A percentile compares a stretch with the other conserved stretches of the same genome.
Evolutionary conservation across 2,797 vertebrate species (phyloP).

Genomic region (Chaetophractus vellerosus): DNA sequence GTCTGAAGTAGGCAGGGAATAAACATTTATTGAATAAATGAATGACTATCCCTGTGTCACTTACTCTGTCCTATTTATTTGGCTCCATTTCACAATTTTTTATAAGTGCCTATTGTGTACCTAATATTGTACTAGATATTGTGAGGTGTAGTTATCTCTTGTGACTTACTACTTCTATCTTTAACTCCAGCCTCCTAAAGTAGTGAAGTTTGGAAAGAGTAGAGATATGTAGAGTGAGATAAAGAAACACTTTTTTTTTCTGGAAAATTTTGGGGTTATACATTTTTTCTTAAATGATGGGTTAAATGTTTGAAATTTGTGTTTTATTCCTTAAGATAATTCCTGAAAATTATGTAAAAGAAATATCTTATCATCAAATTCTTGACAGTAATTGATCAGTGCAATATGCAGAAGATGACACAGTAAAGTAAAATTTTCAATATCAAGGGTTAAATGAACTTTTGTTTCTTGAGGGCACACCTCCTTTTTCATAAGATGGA

Average conservation of each 20-base stretch:
- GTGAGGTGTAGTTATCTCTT: background rate
- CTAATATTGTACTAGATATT: background rate
- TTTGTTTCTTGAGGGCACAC: background rate
- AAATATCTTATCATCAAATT: conserved; percentile 29
- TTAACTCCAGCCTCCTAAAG: background rate
- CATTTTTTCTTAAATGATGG: background rate
- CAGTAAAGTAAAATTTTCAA: background rate
- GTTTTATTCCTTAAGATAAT: conserved; percentile 19
- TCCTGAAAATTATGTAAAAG: conserved; percentile 49
- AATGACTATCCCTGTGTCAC: background rate
- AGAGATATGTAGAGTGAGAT: background rate
- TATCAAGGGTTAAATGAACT: background rate
- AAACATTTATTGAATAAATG: background rate
- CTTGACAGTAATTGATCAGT: background rate
- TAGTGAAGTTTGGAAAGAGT: background rate
- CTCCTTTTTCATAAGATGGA: conserved; percentile 60
- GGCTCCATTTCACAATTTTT: background rate
- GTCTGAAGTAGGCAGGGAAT: background rate
- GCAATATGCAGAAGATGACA: background rate
- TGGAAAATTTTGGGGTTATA: conserved; percentile 12
- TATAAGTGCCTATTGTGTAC: background rate
- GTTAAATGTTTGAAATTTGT: conserved; percentile 24
- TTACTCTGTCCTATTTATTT: background rate
- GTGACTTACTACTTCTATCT: background rate
- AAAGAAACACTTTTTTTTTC: conserved; percentile 16